Evolutionary conservation across 2,113 vertebrate genomes (phyloP).

Genomic region (Hippocampus mohnikei): DNA sequence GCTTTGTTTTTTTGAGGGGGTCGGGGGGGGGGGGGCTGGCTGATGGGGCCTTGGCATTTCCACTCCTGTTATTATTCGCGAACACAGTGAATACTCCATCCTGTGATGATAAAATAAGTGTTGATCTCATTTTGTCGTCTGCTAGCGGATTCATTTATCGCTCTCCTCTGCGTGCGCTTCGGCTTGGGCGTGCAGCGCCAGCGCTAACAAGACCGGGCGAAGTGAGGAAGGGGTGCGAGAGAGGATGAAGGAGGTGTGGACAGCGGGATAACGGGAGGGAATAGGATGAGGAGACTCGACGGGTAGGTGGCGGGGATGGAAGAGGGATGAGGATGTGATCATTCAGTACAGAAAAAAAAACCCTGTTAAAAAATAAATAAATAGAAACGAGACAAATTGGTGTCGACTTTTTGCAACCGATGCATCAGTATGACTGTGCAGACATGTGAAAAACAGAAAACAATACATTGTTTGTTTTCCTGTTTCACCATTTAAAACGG

Average conservation of each 20-base stretch:
- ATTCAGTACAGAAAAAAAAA: neutral
- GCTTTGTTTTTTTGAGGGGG: too few species aligned
- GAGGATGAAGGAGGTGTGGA: neutral
- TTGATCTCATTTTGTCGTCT: constrained; percentile 7
- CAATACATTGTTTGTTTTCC: neutral
- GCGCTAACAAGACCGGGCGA: constrained; percentile 38
- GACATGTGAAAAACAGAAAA: neutral
- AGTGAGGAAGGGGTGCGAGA: neutral
- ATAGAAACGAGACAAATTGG: neutral
- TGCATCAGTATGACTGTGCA: neutral
- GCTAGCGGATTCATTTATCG: constrained; percentile 46
- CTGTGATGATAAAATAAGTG: neutral
- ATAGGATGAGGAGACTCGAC: neutral
- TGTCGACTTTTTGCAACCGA: neutral
- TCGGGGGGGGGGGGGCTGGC: too few species aligned
- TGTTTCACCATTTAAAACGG: neutral
- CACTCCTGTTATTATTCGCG: neutral
- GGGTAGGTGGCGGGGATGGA: neutral
- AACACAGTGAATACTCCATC: too few species aligned
- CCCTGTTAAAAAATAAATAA: neutral
- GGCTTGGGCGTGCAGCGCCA: constrained; percentile 29
- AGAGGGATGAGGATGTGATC: neutral
- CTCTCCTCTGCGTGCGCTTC: constrained; percentile 27
- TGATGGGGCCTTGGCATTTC: neutral
- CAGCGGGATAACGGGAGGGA: neutral